Evolutionary conservation across 2,888 invertebrate species (phyloP).

Genomic region (Orchesellides sinensis): DNA sequence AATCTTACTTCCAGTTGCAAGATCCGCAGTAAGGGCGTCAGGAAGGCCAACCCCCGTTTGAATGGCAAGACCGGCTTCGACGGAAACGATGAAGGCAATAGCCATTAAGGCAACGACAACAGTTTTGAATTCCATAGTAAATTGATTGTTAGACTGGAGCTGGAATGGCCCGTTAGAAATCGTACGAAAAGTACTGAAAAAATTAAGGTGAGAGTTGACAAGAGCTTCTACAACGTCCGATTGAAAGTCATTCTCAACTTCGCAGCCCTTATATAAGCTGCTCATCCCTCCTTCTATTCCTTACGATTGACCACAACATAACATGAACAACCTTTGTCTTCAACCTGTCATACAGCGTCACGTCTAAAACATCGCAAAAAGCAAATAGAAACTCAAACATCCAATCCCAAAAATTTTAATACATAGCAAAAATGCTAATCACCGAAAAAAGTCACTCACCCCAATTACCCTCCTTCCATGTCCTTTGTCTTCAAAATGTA

Average conservation of each 20-base stretch:
- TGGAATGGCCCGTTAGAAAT: background rate
- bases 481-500: no score
- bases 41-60: no score
- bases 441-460: no score
- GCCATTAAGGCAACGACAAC: slow-evolving; percentile 29
- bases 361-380: no score
- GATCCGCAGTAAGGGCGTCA: background rate
- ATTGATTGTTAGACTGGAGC: background rate
- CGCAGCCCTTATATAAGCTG: background rate
- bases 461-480: no score
- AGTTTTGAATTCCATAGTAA: slow-evolving; percentile 25
- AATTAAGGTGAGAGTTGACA: background rate
- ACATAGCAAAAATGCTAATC: no score
- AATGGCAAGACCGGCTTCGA: background rate
- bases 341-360: no score
- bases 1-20: background rate
- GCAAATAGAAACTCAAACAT: no score
- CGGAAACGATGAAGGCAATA: slow-evolving; percentile 7
- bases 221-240: background rate
- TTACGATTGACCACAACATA: no score
- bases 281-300: background rate
- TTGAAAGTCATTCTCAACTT: background rate
- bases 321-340: no score
- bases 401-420: no score
- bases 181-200: background rate